These are phyloP conservation scores for Albula glossodonta DNA, from an alignment of 2,113 vertebrate genomes.

Conservation along the genomic window DNA sequence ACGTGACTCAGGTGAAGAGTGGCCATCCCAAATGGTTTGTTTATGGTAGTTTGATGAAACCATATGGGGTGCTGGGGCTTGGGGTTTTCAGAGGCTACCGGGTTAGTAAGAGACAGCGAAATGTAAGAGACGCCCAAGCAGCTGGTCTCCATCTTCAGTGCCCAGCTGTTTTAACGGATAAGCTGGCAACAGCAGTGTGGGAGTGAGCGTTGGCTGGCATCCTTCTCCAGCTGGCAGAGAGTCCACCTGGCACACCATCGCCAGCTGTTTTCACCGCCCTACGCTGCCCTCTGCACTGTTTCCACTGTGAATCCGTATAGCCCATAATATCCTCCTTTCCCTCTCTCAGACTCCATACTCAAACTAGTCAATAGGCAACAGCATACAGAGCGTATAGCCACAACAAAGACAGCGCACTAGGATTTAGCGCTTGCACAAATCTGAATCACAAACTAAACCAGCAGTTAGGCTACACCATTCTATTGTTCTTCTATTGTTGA, in stretches of 20 bases:
- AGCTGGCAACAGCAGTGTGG: background rate
- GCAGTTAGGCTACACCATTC: too few species aligned
- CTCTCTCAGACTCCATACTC: background rate
- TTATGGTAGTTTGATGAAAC: background rate
- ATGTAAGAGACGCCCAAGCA: background rate
- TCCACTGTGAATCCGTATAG: background rate
- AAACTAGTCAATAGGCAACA: too few species aligned
- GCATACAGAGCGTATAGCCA: too few species aligned
- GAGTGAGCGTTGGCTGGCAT: conserved; percentile 39
- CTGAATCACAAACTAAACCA: too few species aligned
- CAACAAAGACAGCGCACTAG: too few species aligned
- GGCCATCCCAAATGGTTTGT: background rate
- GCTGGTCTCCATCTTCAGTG: conserved; percentile 7
- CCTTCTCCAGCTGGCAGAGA: conserved; percentile 18
- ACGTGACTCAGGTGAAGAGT: background rate
- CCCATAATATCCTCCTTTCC: too few species aligned
- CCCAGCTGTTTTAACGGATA: conserved; percentile 7
- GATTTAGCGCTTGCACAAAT: too few species aligned
- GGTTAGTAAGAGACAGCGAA: too few species aligned
- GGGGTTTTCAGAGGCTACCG: too few species aligned
- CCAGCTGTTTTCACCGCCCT: background rate
- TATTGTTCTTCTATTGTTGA: too few species aligned
- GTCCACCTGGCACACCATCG: background rate
- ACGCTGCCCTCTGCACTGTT: background rate
- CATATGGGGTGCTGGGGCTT: background rate